phyloP scores from a whole-genome alignment of 2,888 invertebrate genomes.

The Stratiomys singularior region DNA sequence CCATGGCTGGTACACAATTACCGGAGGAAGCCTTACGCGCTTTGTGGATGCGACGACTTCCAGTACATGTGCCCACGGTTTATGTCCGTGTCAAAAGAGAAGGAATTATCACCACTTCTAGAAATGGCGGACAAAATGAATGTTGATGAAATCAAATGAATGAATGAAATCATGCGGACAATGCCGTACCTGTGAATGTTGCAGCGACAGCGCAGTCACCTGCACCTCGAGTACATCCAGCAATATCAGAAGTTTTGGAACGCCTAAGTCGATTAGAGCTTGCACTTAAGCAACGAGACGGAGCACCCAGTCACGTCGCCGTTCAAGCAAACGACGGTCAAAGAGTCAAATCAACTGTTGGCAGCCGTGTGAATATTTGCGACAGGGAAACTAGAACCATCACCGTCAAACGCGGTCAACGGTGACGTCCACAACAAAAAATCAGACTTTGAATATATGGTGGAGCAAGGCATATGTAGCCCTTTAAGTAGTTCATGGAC shows the following conservation, averaged over 20 bases:
- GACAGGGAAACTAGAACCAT: constrained; percentile 13
- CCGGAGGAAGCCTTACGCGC: background rate
- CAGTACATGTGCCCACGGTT: background rate
- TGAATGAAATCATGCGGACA: too few relatives aligned
- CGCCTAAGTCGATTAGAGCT: background rate
- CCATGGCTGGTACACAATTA: background rate
- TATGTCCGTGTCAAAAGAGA: background rate
- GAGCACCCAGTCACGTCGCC: background rate
- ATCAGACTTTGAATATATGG: background rate
- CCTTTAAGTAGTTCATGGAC: constrained; percentile 62
- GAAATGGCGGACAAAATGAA: constrained; percentile 36
- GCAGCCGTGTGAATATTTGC: background rate
- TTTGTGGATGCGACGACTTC: constrained; percentile 19
- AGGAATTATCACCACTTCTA: background rate
- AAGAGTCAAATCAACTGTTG: background rate
- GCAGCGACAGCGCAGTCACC: background rate
- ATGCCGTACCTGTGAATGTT: background rate
- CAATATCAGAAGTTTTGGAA: background rate
- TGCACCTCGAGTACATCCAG: background rate
- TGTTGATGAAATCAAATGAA: background rate
- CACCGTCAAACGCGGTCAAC: constrained; percentile 25
- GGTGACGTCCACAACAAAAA: constrained; percentile 3
- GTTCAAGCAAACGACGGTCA: background rate
- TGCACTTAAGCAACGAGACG: background rate
- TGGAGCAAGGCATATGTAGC: constrained; percentile 59